Evolutionary conservation across 2,888 invertebrate species (phyloP), one percentile per base, ranked within the genome.

Genomic region (Clostera curtula): DNA sequence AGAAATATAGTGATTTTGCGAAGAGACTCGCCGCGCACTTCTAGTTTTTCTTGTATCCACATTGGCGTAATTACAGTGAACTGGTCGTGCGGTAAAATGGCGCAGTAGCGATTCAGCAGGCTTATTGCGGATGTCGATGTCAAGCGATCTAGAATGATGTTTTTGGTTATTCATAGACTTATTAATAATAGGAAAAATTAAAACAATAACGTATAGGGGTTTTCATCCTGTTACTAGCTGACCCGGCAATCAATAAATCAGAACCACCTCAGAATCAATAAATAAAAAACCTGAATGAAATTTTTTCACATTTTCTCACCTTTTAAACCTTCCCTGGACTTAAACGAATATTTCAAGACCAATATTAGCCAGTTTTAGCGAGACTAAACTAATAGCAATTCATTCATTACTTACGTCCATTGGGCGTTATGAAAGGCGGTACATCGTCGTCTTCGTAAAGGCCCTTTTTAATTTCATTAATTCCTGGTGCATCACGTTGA

Each of bases 61-160:
- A 51, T 76, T 18, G 64, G 79, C 3, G 43, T 64, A 25, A 82
- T 66, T 0, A 79, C 64, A 0, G 93, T 93, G 67, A 93, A 96
- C 19, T 88, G 87, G 71, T 97, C 97, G 41, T 89, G 87, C 0
- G 93, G 91, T 24, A 99, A 73, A 20, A 84, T 77, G 7, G 83
- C 73, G 66, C 96, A 97, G 67, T 99, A 99, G 37, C 90, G 87
- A 68, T 91, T 90, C 7, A 97, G 60, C 3, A 95, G 57, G 19
- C 85, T 70, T 44, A 93, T 88, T 1, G 93, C 89, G 1, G 86
- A 85, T 36, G 66, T 87, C 60, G 52, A 87, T 74, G 45, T 91
- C 60, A 67, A 69, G 40, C 36, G 88, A 34, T 51, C 80, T 80
- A 57, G 5, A 42, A 47, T n/a, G n/a, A n/a, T n/a, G n/a, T n/a